Evolutionary conservation across 2,113 vertebrate species (phyloP), one percentile per base, ranked within the genome.

Genomic region (Catharus minimus): DNA sequence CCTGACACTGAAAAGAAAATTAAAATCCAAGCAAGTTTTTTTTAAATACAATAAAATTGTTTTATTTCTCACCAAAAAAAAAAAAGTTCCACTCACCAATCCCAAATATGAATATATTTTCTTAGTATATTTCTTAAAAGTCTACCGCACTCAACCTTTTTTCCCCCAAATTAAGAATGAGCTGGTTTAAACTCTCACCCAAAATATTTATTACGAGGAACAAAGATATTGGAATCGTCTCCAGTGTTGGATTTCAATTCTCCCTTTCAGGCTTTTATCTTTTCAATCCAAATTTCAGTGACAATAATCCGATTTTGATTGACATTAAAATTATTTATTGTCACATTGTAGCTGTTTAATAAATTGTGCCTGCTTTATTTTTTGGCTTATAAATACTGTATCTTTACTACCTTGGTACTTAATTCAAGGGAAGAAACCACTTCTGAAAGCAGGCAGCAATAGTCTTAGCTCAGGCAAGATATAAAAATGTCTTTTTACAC

Each of bases 291-390:
- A 95, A 96, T 94, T 95, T 96, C 94, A 88, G 86, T 74, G 92
- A 95, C 92, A 97, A 96, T 94, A 93, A 90, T 93, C 93, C 60
- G 8, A 89, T 94, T 95, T 95, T 96, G 95, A 96, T 94, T 95
- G 96, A 96, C 95, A 75, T 95, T 86, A 93, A 95, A 96, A 96
- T 96, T 95, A 96, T 96, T 95, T 96, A 97, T 95, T 96, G 94
- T 95, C 92, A 96, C 72, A 66, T 91, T 82, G 93, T 86, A 81
- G 85, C 91, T 96, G 94, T 95, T 97, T 86, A 94, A 95, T 96
- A 95, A 91, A 96, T 93, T 89, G 91, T 95, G 79, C 47, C 78
- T 86, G 83, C 88, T 95, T 95, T 95, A 94, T 94, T 92, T 95
- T 91, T 71, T 77, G 67, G 82, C 82, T 93, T 90, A 88, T 86